Evolutionary conservation across 2,113 vertebrate species (phyloP), one percentile per base, ranked within the genome.

Genomic region (Sterna hirundo): DNA sequence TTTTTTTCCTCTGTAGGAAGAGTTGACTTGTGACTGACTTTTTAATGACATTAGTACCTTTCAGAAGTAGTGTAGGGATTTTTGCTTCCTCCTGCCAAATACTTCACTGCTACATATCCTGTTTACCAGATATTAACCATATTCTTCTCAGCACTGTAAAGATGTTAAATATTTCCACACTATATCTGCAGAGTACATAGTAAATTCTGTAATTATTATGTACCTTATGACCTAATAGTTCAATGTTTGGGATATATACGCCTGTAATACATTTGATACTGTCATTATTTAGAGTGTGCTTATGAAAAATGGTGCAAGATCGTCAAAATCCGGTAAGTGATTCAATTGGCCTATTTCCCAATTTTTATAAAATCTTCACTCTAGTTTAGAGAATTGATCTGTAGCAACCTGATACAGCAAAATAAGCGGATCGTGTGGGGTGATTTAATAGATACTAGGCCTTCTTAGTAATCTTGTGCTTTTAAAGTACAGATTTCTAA

Each of bases 331-430:
- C 86, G 52, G 18, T 83, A 94, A 96, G 68, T 83, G 23, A 94
- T 87, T 86, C 36, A 77, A 20, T 89, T 96, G 66, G 76, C 32
- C 58, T 95, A 51, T 94, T 93, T 60, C 61, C 51, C 2, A 7
- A 44, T 90, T 94, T 96, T 94, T 74, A 64, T 32, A 72, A 92
- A 90, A 70, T 52, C 36, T 94, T 95, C 22, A 22, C 19, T 82
- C 40, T 54, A 44, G 16, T 89, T 90, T 96, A 86, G 47, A 86
- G 62, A 96, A 49, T 54, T 85, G 15, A 57, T 46, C 29, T 84
- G 13, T 90, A 90, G 61, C 86, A 90, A 30, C 21, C 19, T 78
- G 21, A 4, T 76, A 55, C 6, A 8, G 55, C 46, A 97, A 72
- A 94, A 86, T 46, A 93, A 77, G 34, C 6, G 52, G 40, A 25